Percentiles rank a stretch among this genome's conserved stretches.
Conservation (phyloP, 2,888 invertebrate species). For the Lasioglossum calceatum region DNA sequence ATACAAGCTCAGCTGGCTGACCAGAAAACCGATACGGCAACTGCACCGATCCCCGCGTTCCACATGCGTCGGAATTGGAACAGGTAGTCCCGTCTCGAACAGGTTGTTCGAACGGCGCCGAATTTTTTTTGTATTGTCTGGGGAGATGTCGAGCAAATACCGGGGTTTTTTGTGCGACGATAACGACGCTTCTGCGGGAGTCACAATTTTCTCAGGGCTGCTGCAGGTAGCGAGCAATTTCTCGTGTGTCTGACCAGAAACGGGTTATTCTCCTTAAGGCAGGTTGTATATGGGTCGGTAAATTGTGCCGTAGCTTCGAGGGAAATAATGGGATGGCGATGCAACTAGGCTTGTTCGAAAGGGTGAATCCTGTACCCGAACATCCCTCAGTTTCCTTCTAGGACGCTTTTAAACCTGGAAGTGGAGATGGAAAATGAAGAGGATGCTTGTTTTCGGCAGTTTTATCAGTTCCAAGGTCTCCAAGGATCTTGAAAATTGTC, state of each 20-base stretch:
- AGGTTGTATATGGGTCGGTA: background rate
- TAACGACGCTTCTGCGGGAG: slow-evolving; percentile 25
- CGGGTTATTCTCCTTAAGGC: slow-evolving; percentile 25
- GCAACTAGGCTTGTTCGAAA: background rate
- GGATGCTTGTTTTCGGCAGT: background rate
- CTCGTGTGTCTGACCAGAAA: background rate
- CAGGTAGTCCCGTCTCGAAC: slow-evolving; percentile 1
- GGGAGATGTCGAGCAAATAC: slow-evolving; percentile 31
- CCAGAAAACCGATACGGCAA: background rate
- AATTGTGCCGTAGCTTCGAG: background rate
- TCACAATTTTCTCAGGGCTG: background rate
- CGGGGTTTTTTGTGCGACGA: slow-evolving; percentile 2
- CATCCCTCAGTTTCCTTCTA: background rate
- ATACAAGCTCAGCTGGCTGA: background rate
- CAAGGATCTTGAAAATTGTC: background rate
- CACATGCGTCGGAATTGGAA: slow-evolving; percentile 7
- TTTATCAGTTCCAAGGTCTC: background rate
- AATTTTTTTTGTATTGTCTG: background rate
- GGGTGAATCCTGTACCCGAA: background rate
- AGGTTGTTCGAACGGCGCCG: background rate
- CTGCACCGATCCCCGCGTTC: background rate
- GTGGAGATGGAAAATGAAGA: background rate
- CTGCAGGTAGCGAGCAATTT: slow-evolving; percentile 21
- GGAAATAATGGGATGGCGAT: background rate
- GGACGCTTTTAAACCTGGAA: background rate